Conservation (phyloP, 2,113 vertebrate species). For the Laticauda laticaudata region DNA sequence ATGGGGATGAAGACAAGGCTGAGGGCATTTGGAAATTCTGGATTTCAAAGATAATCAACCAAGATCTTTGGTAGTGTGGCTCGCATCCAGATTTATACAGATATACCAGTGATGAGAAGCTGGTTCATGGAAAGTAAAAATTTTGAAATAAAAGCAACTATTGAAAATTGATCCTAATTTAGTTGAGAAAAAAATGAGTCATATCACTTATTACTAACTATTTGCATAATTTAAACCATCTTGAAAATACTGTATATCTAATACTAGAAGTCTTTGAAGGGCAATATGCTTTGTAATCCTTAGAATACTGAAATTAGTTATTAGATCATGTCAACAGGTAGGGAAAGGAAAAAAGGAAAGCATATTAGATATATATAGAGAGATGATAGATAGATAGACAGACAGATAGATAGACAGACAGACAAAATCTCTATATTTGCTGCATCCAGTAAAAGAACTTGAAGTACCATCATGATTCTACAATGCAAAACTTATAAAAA, state of each 20-base stretch:
- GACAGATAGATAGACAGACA: neutral
- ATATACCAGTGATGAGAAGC: neutral
- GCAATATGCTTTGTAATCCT: conserved; percentile 73
- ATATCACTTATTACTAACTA: conserved; percentile 69
- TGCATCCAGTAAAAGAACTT: conserved; percentile 57
- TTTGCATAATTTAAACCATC: conserved; percentile 68
- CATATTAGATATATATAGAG: neutral
- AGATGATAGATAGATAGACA: neutral
- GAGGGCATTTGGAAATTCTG: neutral
- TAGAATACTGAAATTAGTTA: conserved; percentile 77
- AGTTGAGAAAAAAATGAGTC: conserved; percentile 60
- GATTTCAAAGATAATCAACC: neutral
- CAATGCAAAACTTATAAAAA: conserved; percentile 49
- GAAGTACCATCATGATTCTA: conserved; percentile 44
- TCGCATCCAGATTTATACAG: conserved; percentile 1
- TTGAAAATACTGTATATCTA: conserved; percentile 68
- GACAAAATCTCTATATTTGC: conserved; percentile 63
- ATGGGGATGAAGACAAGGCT: neutral
- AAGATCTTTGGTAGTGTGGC: neutral
- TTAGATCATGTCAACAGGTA: conserved; percentile 62
- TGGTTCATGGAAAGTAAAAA: conserved; percentile 42
- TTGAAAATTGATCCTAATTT: conserved; percentile 59
- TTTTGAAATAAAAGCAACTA: conserved; percentile 57
- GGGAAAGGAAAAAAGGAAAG: conserved; percentile 34
- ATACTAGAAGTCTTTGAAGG: conserved; percentile 66